These are phyloP conservation scores for Drosophila trapezifrons DNA, from an alignment of 1,140 invertebrate species.

Conservation along the genomic window DNA sequence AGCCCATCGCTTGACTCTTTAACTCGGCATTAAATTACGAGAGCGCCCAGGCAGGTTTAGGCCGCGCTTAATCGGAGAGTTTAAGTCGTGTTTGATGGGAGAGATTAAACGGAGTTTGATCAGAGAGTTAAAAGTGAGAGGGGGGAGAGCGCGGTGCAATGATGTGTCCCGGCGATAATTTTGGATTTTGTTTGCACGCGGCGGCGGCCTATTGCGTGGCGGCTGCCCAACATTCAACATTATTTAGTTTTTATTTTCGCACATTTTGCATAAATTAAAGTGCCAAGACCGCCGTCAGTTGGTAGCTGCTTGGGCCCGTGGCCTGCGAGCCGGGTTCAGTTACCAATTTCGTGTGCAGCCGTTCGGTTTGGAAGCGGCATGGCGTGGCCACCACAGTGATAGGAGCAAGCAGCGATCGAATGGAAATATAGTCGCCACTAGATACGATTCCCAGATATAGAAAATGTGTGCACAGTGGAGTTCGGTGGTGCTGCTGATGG, in stretches of 20 bases:
- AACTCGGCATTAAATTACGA: constrained; percentile 70
- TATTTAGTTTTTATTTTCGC: constrained; percentile 80
- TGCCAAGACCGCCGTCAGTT: too few species aligned
- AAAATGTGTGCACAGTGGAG: constrained; percentile 53
- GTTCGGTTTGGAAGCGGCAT: constrained; percentile 61
- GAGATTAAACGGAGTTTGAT: constrained; percentile 33
- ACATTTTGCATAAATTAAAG: constrained; percentile 82
- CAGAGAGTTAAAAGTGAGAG: constrained; percentile 9
- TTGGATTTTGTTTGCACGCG: constrained; percentile 59
- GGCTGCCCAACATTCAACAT: constrained; percentile 66
- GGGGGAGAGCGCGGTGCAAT: constrained; percentile 5
- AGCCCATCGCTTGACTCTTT: constrained; percentile 40
- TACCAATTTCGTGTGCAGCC: constrained; percentile 63
- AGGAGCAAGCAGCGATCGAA: constrained; percentile 41
- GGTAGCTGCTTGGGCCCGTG: constrained; percentile 20
- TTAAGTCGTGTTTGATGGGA: constrained; percentile 14
- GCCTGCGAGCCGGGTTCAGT: constrained; percentile 52
- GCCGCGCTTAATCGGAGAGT: constrained; percentile 14
- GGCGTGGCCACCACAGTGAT: constrained; percentile 31
- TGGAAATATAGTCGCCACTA: constrained; percentile 44
- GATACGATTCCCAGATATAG: constrained; percentile 46
- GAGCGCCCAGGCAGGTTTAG: constrained; percentile 43
- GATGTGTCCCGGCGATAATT: constrained; percentile 53
- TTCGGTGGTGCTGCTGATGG: constrained; percentile 10
- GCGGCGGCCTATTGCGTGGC: constrained; percentile 51